A percentile compares a stretch with the other conserved stretches of the same genome.
These are phyloP conservation scores for Drosophila greeni DNA, from an alignment of 2,888 invertebrate species.

Conservation along the genomic window DNA sequence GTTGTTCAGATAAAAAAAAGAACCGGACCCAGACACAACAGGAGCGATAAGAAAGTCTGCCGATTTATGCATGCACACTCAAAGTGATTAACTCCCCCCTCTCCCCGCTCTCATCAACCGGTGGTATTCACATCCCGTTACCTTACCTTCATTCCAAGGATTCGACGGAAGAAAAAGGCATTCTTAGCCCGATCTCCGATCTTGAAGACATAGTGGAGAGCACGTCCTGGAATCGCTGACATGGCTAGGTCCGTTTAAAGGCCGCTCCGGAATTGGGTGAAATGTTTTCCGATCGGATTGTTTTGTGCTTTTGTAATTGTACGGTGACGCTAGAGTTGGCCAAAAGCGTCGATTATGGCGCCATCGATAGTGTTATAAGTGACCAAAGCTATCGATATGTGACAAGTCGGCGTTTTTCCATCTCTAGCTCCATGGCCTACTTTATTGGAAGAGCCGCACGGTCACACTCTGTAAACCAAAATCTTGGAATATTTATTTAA, in stretches of 20 bases:
- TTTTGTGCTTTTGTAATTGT: slow-evolving; percentile 10
- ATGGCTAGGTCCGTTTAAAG: background rate
- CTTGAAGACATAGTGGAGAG: slow-evolving; percentile 98
- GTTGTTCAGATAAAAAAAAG: slow-evolving; percentile 38
- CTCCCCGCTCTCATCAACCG: background rate
- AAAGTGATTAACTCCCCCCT: background rate
- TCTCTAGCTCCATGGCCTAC: background rate
- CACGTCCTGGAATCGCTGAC: slow-evolving; percentile 83
- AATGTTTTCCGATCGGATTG: slow-evolving; percentile 7
- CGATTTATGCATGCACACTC: slow-evolving; percentile 13
- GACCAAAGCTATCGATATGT: background rate
- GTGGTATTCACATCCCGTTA: background rate
- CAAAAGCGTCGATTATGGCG: background rate
- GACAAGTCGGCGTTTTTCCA: background rate
- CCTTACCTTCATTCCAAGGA: slow-evolving; percentile 96
- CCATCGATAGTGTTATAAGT: background rate
- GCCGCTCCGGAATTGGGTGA: background rate
- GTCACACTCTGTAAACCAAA: slow-evolving; percentile 5
- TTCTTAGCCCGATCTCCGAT: slow-evolving; percentile 92
- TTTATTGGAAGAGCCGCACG: background rate
- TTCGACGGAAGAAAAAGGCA: slow-evolving; percentile 91
- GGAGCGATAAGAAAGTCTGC: slow-evolving; percentile 22
- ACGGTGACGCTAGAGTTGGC: background rate
- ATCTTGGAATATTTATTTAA: background rate
- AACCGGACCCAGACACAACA: slow-evolving; percentile 18